Base-by-base conservation (phyloP, 35 echinoderm and acorn worm genomes). In the Chiridota heheva region DNA sequence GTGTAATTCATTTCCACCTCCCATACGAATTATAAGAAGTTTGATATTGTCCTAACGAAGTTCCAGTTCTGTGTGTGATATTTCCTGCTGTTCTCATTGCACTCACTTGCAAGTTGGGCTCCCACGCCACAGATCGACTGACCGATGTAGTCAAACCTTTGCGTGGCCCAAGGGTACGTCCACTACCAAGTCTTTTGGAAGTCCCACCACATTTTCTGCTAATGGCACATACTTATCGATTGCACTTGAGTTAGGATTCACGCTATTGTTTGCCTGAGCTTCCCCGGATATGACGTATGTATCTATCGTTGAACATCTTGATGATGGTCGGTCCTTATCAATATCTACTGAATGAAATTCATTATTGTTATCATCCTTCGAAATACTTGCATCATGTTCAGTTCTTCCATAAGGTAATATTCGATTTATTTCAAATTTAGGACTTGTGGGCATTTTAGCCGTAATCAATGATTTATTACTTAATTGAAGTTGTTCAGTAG, bases 241-340 rank as follows among this genome's bases (percentile, higher is more conserved):
- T 37, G 63, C 15, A 12, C 42, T 10, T 0, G 27, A 27, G 29
- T 43, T 40, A 1, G 67, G 40, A 12, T 45, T 44, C 2, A 40
- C 16, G 44, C 61, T 78, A 7, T 8, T 51, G 32, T 64, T 36
- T 36, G 67, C 70, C 47, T 30, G 42, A 24, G 56, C 29, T 25
- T 69, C 48, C 2, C 85, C 85, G 26, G 88, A 67, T 17, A 96
- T 96, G n/a, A 90, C 82, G 58, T 96, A 96, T 20, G 81, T 84
- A 38, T 96, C 92, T 29, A 96, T 96, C 7, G 87, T 96, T 16
- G 92, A 90, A 61, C 92, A 90, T 40, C 92, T 77, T 1, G 92
- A 96, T 0, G 86, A 38, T 34, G 83, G 30, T 31, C 83, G 44
- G 40, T n/a, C n/a, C n/a, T n/a, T 65, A n/a, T 5, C 58, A 4